Base-by-base conservation (phyloP, 2,888 invertebrate species). In the Celastrina argiolus region DNA sequence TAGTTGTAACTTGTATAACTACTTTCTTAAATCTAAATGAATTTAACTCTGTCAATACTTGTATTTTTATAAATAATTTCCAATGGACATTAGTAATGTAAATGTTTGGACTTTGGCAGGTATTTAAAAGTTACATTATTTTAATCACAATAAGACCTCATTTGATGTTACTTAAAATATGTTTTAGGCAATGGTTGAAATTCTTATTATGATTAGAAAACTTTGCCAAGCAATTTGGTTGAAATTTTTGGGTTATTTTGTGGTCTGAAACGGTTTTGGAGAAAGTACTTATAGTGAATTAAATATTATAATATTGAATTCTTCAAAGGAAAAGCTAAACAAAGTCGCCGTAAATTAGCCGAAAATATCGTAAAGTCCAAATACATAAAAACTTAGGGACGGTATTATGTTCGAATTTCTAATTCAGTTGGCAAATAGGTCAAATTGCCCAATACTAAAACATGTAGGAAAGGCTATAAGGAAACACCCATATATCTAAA, bases 371-470 rank as follows among this genome's bases (percentile, higher is more conserved):
- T 45, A 45, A 42, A 16, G 39, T 7, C 2, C 2, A 42, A n/a
- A 42, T 18, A 16, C 8, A 45, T 45, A 45, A 18, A 18, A 16
- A 18, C 18, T 8, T 6, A 45, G 18, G 18, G 8, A 45, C 16
- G 45, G 16, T 45, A 45, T 45, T 45, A 45, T 45, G 45, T 45
- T 45, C 10, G 16, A 45, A 45, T 45, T 45, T 45, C 18, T 45
- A 45, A 45, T 10, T 45, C 18, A 45, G 18, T 45, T 10, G 8
- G 8, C 45, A 45, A n/a, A 16, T 16, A 28, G 14, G 36, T 59
- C 36, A 16, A 36, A 31, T 59, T 59, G 16, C 36, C 34, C 36
- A 59, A 59, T 34, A 34, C 18, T 12, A 18, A 18, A 59, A 59
- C 36, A 31, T 18, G 12, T 45, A 34, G 59, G 22, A 18, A 59